Evolutionary conservation across 2,888 invertebrate species (phyloP).

Genomic region (Harpalus rubripes): DNA sequence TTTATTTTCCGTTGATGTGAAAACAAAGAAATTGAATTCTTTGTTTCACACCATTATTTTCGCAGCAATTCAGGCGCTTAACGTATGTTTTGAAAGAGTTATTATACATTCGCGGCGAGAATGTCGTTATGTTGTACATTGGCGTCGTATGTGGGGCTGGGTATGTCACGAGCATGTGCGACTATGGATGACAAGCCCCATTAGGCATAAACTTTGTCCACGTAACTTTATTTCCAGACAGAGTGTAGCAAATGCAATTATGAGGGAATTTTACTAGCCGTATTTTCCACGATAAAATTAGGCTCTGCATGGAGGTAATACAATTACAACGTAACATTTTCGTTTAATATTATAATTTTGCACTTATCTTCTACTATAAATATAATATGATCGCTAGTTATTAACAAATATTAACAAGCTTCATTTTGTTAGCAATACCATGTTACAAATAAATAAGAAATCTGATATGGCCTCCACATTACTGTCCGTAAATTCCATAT

Average conservation of each 20-base stretch:
- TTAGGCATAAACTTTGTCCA: slow-evolving; percentile 61
- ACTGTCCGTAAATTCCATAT: too few species aligned
- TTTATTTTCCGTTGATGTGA: slow-evolving; percentile 15
- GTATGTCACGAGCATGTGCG: slow-evolving; percentile 56
- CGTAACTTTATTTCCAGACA: slow-evolving; percentile 54
- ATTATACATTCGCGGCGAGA: slow-evolving; percentile 46
- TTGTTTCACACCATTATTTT: slow-evolving; percentile 43
- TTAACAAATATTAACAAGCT: neutral
- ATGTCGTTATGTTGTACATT: slow-evolving; percentile 13
- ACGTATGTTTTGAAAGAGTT: slow-evolving; percentile 54
- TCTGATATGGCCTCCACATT: too few species aligned
- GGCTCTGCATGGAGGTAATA: slow-evolving; percentile 9
- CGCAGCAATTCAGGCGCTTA: slow-evolving; percentile 10
- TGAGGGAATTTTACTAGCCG: slow-evolving; percentile 44
- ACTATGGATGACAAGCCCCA: slow-evolving; percentile 57
- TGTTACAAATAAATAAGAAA: too few species aligned
- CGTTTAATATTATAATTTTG: slow-evolving; percentile 18
- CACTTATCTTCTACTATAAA: neutral
- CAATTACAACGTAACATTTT: slow-evolving; percentile 12
- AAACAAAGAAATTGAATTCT: slow-evolving; percentile 50
- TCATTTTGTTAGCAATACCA: neutral
- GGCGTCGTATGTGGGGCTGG: neutral
- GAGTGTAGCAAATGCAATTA: slow-evolving; percentile 54
- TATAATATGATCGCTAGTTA: neutral
- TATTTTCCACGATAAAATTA: slow-evolving; percentile 31